These are phyloP conservation scores for Dynastes maya DNA, from an alignment of 2,888 invertebrate genomes.

Conservation along the genomic window DNA sequence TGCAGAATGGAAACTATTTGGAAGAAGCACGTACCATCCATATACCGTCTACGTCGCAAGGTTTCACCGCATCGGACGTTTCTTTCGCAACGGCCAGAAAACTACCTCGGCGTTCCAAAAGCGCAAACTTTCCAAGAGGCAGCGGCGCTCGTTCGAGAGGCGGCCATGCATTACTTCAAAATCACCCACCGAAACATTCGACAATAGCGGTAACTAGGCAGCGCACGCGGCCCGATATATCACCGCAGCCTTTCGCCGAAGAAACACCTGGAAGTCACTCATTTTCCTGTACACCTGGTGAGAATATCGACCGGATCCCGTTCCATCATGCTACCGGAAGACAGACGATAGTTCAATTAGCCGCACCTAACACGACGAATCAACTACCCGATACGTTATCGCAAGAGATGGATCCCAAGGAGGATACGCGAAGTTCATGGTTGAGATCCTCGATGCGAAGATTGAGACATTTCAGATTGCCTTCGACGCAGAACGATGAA, in stretches of 20 bases:
- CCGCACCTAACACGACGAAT: constrained; percentile 22
- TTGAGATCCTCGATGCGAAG: constrained; percentile 75
- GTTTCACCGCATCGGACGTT: constrained; percentile 16
- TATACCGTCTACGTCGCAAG: constrained; percentile 26
- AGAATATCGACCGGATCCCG: constrained; percentile 67
- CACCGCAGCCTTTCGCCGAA: constrained; percentile 50
- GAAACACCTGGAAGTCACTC: constrained; percentile 27
- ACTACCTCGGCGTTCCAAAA: constrained; percentile 37
- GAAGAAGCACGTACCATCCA: constrained; percentile 21
- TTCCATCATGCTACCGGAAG: constrained; percentile 61
- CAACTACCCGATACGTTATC: constrained; percentile 44
- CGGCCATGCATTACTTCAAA: constrained; percentile 46
- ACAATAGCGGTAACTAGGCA: constrained; percentile 52
- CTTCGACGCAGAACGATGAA: constrained; percentile 55
- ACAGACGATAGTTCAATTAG: constrained; percentile 2
- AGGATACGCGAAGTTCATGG: constrained; percentile 68
- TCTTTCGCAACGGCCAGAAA: constrained; percentile 30
- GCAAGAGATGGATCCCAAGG: constrained; percentile 52
- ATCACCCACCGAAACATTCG: constrained; percentile 50
- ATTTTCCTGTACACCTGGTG: constrained; percentile 58
- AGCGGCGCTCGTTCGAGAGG: constrained; percentile 8
- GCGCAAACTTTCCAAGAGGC: constrained; percentile 46
- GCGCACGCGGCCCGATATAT: constrained; percentile 34
- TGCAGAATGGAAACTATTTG: constrained; percentile 16
- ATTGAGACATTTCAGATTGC: constrained; percentile 71